phyloP scores from a whole-genome alignment of 2,113 vertebrate genomes.

The Muntiacus reevesi region DNA sequence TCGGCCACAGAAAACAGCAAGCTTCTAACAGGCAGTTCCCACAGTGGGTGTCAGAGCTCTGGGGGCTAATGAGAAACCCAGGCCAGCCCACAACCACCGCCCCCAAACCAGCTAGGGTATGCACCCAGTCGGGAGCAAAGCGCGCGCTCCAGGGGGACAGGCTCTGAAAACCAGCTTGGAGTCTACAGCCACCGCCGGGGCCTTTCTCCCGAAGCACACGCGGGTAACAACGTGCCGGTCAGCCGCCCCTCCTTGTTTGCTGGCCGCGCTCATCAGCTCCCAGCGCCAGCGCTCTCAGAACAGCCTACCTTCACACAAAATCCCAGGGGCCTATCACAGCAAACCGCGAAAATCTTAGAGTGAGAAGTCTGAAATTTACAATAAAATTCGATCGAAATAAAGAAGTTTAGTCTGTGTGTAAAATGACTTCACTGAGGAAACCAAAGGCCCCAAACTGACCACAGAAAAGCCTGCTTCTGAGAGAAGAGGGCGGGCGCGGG shows the following conservation, averaged over 20 bases:
- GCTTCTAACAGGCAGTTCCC: background rate
- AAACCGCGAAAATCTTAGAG: background rate
- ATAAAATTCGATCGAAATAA: background rate
- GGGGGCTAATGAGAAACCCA: background rate
- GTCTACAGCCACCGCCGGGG: background rate
- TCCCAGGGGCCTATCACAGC: background rate
- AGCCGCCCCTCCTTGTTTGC: background rate
- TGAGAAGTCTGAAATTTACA: background rate
- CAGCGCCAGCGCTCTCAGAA: background rate
- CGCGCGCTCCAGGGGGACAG: background rate
- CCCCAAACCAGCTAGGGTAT: background rate
- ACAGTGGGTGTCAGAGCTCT: background rate
- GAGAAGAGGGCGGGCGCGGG: background rate
- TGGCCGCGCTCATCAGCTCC: too few species aligned
- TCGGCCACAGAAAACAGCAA: background rate
- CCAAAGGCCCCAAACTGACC: background rate
- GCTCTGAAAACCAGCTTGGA: background rate
- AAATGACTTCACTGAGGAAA: background rate
- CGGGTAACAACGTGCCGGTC: background rate
- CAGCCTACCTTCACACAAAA: background rate
- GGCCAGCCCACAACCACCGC: background rate
- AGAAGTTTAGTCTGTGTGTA: background rate
- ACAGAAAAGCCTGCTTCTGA: background rate
- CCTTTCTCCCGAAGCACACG: background rate
- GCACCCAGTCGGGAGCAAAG: background rate